Evolutionary conservation across 2,888 invertebrate genomes (phyloP), one percentile per base, ranked within the genome.

Genomic region (Leptothorax acervorum): DNA sequence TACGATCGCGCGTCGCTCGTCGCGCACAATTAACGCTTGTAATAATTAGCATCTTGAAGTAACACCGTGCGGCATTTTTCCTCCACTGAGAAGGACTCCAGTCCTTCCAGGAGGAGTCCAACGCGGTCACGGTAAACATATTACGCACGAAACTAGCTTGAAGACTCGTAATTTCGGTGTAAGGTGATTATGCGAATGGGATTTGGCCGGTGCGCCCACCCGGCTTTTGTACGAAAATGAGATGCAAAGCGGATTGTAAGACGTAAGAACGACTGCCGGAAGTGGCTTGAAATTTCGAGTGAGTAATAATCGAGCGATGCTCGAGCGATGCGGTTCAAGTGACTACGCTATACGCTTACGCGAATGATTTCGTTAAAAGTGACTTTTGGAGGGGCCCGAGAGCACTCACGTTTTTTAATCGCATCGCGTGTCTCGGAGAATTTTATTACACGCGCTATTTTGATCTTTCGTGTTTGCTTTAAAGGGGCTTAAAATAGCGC

Each of bases 161-260:
- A 55, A 31, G 66, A 63, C 42, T 55, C 66, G 60, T 78, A 78
- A 78, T 66, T 78, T 78, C 15, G n/a, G 3, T 5, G 55, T 66
- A 78, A 78, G 42, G n/a, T 78, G 66, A 78, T 66, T 78, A 55
- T 31, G 45, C 66, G 55, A 55, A 78, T 78, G 45, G 9, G 55
- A 78, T 42, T 66, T 28, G 42, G 55, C 31, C n/a, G 65, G 28
- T n/a, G 23, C 53, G 53, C 55, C 35, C 53, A 39, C 60, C 5
- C 31, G 15, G 75, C 63, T 75, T 75, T 63, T 78, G 42, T 31
- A 66, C 31, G 66, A 65, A 66, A 55, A 78, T 78, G 55, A 78
- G 42, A 78, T 66, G 78, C 66, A 78, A 66, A 78, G 66, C 55
- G 42, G 66, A 66, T 78, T 78, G 66, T 45, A 78, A 66, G 45